phyloP scores from a whole-genome alignment of 1,140 invertebrate species.

The Conopomorpha cramerella region DNA sequence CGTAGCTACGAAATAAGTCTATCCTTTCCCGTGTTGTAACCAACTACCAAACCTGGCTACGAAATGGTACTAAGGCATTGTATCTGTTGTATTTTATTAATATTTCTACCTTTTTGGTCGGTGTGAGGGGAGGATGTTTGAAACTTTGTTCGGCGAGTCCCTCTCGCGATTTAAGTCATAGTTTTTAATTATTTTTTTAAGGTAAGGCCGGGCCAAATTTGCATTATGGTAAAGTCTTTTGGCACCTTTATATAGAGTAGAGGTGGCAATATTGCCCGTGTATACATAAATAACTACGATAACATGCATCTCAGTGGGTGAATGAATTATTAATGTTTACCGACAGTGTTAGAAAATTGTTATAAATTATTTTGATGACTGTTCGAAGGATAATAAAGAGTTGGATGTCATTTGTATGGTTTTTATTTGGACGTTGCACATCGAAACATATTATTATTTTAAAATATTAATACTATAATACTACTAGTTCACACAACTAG shows the following conservation, averaged over 20 bases:
- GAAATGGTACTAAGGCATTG: too few species aligned
- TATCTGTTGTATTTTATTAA: constrained; percentile 56
- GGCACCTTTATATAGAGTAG: constrained; percentile 29
- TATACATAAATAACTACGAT: constrained; percentile 28
- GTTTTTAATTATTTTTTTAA: constrained; percentile 56
- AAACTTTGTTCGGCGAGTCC: constrained; percentile 6
- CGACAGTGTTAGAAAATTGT: constrained; percentile 62
- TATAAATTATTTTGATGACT: constrained; percentile 65
- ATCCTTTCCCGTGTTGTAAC: too few species aligned
- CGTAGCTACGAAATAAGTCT: too few species aligned
- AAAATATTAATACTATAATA: neutral
- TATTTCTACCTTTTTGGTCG: constrained; percentile 36
- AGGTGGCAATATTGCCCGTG: constrained; percentile 39
- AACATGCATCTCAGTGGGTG: constrained; percentile 51
- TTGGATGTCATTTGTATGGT: constrained; percentile 55
- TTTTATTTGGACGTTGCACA: constrained; percentile 6
- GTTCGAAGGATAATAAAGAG: constrained; percentile 64
- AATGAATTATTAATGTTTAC: constrained; percentile 57
- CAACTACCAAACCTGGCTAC: too few species aligned
- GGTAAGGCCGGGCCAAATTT: constrained; percentile 55
- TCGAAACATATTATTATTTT: neutral
- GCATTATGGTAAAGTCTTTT: constrained; percentile 46
- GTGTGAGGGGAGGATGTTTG: neutral
- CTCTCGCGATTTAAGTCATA: constrained; percentile 44
- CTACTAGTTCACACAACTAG: too few species aligned